Evolutionary conservation across 2,888 invertebrate genomes (phyloP), one percentile per base, ranked within the genome.

Genomic region (Drosophila mimica): DNA sequence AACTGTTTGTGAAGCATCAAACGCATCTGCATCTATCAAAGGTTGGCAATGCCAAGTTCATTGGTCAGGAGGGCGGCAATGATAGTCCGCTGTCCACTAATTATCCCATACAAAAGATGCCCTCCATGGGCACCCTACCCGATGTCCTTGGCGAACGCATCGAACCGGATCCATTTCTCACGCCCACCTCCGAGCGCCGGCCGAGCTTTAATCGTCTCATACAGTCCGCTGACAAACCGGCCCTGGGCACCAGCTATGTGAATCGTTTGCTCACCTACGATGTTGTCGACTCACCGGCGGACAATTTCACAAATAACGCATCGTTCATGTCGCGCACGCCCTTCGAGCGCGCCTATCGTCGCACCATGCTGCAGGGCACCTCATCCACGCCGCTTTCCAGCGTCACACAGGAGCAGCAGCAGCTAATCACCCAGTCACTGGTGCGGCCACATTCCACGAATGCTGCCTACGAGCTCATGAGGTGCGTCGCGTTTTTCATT

Each of bases 31-130:
- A 83, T 28, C 71, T 70, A 48, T 56, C 68, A 0, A 93, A 93
- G 83, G 92, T 93, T 38, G 93, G 93, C 65, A 93, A 92, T 81
- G 92, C 93, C 54, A 93, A 93, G 72, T 93, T 93, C 67, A 91
- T 93, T 59, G 93, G 93, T 0, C 92, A 91, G 66, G 93, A 93
- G 8, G 63, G 76, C 30, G 78, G 72, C 31, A 61, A n/a, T 52
- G 92, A 92, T 31, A 88, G 82, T 36, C 87, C 91, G 4, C 28
- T 57, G 6, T 4, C 71, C 4, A 31, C 70, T 0, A 89, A 91
- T 53, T 91, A 91, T 85, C 93, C 93, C 30, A 93, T 93, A 69
- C 92, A 92, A 61, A 93, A 93, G 71, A 93, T 93, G 87, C 92
- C 92, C 58, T 93, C 93, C 0, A 88, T 93, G 80, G 93, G 93